phyloP scores from a whole-genome alignment of 64 coral and sea anemone genomes.

The Actinia equina region DNA sequence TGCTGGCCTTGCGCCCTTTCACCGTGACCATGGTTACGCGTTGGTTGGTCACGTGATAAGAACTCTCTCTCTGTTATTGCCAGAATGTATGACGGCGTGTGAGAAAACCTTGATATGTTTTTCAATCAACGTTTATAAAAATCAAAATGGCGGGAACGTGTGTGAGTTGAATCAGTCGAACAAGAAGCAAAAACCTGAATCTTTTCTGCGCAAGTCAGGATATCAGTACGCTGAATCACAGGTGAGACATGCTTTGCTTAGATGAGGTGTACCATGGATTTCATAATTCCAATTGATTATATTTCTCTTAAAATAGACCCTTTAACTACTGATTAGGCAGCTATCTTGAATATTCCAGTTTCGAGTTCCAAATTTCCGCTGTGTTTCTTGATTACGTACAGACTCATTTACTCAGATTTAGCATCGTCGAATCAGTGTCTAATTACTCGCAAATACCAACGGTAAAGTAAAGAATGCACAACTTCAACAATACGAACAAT shows the following conservation, averaged over 20 bases:
- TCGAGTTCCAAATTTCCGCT: no score
- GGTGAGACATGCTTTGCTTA: background rate
- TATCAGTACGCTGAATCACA: background rate
- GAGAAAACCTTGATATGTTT: conserved; percentile 1
- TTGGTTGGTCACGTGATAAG: conserved; percentile 13
- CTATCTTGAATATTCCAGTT: no score
- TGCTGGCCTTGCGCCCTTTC: background rate
- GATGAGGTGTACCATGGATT: no score
- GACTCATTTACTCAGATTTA: no score
- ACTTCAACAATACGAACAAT: no score
- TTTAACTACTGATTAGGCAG: no score
- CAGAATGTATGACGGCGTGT: background rate
- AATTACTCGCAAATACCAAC: no score
- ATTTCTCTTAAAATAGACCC: no score
- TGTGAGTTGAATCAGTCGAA: background rate
- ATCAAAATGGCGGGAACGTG: background rate
- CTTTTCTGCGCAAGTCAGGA: background rate
- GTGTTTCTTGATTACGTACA: no score
- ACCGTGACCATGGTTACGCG: conserved; percentile 11
- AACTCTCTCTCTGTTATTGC: background rate
- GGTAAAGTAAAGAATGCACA: no score
- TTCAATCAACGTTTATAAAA: background rate
- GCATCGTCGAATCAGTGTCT: no score
- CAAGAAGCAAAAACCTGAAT: background rate
- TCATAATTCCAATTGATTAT: no score